These are phyloP conservation scores for Schizaphis graminum DNA, from an alignment of 2,888 invertebrate genomes.

Conservation along the genomic window DNA sequence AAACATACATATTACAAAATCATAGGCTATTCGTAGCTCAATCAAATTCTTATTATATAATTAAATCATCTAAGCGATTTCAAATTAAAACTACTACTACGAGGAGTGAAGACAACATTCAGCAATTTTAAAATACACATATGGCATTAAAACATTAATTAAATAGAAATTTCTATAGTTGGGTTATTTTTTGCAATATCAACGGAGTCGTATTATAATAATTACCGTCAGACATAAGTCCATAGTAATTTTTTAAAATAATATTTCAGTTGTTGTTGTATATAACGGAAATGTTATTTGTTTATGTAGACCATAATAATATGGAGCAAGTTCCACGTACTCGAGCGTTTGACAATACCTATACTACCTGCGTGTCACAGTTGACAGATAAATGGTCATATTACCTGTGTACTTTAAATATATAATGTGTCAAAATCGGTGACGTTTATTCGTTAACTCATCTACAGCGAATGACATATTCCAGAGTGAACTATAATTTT, in stretches of 20 bases:
- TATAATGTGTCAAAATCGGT: neutral
- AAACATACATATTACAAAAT: neutral
- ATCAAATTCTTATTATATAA: neutral
- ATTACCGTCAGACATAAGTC: neutral
- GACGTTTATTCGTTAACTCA: neutral
- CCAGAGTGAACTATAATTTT: neutral
- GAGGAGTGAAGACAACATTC: neutral
- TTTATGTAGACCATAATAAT: neutral
- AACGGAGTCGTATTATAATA: neutral
- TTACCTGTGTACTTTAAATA: neutral
- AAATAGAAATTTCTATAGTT: neutral
- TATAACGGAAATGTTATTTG: neutral
- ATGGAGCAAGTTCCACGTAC: neutral
- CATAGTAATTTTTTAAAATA: neutral
- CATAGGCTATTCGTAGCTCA: neutral
- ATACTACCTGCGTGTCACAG: neutral
- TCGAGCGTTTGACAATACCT: neutral
- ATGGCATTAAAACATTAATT: neutral
- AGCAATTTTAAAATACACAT: neutral
- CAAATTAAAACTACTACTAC: neutral
- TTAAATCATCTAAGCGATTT: neutral
- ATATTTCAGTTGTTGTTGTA: neutral
- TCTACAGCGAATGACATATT: neutral
- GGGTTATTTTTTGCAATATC: neutral
- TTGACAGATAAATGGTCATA: neutral